Conservation (phyloP, 2,888 invertebrate genomes). For the Seira ritae region DNA sequence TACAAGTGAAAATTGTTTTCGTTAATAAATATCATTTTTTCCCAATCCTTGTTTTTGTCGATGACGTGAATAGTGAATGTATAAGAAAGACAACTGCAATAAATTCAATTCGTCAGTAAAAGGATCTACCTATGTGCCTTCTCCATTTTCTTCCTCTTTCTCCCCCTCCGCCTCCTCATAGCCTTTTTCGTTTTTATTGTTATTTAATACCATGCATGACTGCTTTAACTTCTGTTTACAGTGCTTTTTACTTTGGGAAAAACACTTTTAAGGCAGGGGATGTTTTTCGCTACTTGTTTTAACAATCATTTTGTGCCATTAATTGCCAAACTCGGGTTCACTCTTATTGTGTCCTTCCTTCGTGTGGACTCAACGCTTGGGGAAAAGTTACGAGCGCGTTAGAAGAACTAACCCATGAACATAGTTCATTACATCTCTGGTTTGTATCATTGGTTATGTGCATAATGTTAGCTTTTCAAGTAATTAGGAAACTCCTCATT, state of each 20-base stretch:
- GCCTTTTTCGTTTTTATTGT: neutral
- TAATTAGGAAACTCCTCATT: slow-evolving; percentile 56
- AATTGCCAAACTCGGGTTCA: neutral
- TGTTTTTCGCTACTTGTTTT: neutral
- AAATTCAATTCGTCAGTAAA: neutral
- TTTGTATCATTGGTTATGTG: neutral
- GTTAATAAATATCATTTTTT: neutral
- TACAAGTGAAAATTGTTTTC: neutral
- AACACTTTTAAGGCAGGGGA: neutral
- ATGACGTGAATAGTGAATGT: neutral
- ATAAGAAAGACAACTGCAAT: neutral
- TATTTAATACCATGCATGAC: neutral
- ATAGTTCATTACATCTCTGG: neutral
- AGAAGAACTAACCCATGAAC: neutral
- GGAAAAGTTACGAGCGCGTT: neutral
- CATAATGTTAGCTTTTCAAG: slow-evolving; percentile 20
- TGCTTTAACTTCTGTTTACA: neutral
- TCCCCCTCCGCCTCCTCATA: neutral
- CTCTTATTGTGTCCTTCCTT: neutral
- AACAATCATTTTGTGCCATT: neutral
- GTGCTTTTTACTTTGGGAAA: no score
- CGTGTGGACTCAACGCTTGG: neutral
- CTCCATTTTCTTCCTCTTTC: no score
- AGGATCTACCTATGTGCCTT: no score
- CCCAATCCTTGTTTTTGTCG: neutral